Conservation (phyloP, 2,888 invertebrate species). For the Drosophila yooni region DNA sequence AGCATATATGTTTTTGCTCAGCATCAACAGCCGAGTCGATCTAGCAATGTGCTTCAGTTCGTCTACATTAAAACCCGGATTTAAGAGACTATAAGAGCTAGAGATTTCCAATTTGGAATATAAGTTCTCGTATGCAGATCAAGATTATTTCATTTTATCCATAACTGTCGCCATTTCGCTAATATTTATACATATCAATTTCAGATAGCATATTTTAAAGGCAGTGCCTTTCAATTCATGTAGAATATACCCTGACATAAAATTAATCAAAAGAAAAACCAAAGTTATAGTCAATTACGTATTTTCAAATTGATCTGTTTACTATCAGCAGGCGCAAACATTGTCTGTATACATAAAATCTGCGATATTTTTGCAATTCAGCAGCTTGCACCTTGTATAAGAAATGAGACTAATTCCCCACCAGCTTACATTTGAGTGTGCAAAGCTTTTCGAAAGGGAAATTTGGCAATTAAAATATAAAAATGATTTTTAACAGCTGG, state of each 20-base stretch:
- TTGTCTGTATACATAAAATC: background rate
- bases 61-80: background rate
- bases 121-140: background rate
- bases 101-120: background rate
- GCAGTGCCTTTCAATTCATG: background rate
- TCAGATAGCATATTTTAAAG: background rate
- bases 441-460: background rate
- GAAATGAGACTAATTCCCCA: background rate
- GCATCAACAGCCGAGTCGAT: background rate
- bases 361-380: background rate
- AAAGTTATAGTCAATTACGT: background rate
- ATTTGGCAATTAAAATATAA: background rate
- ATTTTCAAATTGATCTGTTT: background rate
- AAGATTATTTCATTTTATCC: background rate
- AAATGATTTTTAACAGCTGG: background rate
- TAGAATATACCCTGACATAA: background rate
- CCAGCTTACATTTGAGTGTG: background rate
- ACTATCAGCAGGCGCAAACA: background rate
- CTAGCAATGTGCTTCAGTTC: background rate
- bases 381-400: background rate
- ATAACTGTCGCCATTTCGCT: background rate
- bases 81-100: background rate
- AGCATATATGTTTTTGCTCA: background rate
- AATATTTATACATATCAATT: background rate
- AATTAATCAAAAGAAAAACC: background rate